Conservation (phyloP, 2,113 vertebrate genomes). For the Crotophaga sulcirostris region DNA sequence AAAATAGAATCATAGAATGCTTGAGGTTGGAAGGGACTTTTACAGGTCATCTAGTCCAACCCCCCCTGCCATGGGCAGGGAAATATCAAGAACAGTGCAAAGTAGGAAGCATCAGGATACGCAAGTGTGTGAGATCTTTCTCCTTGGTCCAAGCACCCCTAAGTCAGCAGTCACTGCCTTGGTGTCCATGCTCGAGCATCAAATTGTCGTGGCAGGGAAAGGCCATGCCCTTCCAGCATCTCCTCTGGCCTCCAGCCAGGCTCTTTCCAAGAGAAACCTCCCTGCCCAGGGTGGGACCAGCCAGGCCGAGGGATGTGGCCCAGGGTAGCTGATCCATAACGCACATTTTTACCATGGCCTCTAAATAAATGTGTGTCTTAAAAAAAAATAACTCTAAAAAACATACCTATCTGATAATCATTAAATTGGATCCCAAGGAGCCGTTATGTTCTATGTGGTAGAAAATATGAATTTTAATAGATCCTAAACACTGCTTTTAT, state of each 20-base stretch:
- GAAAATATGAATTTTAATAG: slow-evolving; percentile 56
- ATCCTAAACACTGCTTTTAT: slow-evolving; percentile 37
- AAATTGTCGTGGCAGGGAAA: accelerated
- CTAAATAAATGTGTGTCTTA: not conserved
- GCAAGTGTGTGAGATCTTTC: not conserved
- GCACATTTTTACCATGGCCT: not conserved
- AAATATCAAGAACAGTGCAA: not conserved
- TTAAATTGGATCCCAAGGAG: slow-evolving; percentile 53
- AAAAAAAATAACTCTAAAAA: not conserved
- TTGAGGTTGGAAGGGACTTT: no score
- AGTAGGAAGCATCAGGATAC: not conserved
- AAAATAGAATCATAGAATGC: not conserved
- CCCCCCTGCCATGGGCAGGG: no score
- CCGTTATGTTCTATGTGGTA: slow-evolving; percentile 21
- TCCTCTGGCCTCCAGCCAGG: accelerated
- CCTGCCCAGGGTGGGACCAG: accelerated
- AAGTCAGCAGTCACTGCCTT: accelerated
- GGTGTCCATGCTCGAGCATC: not conserved
- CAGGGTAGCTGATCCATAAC: not conserved
- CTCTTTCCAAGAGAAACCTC: not conserved
- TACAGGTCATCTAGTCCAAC: no score
- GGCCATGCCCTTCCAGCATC: accelerated
- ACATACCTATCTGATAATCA: not conserved
- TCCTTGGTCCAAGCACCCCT: not conserved
- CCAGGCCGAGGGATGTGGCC: no score